Evolutionary conservation across 2,888 invertebrate genomes (phyloP).

Genomic region (Altica lythri): DNA sequence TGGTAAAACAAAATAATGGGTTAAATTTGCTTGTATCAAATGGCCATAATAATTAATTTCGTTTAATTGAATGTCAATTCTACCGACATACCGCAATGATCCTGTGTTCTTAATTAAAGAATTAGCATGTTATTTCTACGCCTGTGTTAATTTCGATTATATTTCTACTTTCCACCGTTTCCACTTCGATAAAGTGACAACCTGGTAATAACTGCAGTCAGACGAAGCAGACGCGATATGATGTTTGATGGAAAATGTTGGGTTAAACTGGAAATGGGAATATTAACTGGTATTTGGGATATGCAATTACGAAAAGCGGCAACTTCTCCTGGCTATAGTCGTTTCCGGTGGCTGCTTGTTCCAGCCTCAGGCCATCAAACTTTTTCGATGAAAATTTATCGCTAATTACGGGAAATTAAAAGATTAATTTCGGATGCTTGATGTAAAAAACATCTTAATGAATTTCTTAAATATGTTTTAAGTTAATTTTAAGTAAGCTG

Average conservation of each 20-base stretch:
- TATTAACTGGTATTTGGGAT: constrained; percentile 38
- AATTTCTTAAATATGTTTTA: too few relatives aligned
- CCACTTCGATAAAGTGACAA: constrained; percentile 25
- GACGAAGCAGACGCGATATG: constrained; percentile 15
- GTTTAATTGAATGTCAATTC: too few relatives aligned
- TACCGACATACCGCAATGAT: too few relatives aligned
- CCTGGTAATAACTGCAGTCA: constrained; percentile 33
- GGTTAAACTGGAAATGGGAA: constrained; percentile 37
- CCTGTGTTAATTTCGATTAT: constrained; percentile 1
- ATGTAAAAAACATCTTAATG: too few relatives aligned
- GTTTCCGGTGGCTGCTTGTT: constrained; percentile 14
- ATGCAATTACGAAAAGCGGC: constrained; percentile 36
- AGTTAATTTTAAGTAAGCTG: too few relatives aligned
- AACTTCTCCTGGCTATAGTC: background rate
- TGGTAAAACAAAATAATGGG: too few relatives aligned
- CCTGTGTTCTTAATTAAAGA: too few relatives aligned
- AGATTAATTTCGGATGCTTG: too few relatives aligned
- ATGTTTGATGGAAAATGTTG: constrained; percentile 18
- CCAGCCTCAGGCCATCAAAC: constrained; percentile 10
- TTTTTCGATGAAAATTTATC: constrained; percentile 13
- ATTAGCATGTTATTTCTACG: background rate
- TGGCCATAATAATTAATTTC: too few relatives aligned
- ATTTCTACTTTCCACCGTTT: too few relatives aligned
- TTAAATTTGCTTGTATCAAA: too few relatives aligned
- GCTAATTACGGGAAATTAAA: constrained; percentile 13